These are phyloP conservation scores for Gallirallus australis DNA, from an alignment of 2,797 vertebrate genomes.

Conservation along the genomic window DNA sequence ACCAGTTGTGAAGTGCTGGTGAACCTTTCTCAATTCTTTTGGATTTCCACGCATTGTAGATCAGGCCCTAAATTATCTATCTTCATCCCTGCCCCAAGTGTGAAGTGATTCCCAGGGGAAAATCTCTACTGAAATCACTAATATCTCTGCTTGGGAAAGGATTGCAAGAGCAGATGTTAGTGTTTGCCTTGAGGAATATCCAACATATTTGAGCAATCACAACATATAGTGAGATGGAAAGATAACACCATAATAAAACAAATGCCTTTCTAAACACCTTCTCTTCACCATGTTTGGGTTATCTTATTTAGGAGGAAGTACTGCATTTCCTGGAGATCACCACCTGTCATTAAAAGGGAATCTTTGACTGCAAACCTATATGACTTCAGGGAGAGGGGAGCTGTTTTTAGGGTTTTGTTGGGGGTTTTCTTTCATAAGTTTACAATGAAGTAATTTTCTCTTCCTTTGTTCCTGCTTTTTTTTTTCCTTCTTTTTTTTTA, in stretches of 20 bases:
- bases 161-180: conserved; percentile 37
- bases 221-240: conserved; percentile 26
- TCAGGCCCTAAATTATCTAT: not conserved
- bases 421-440: not conserved
- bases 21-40: not conserved
- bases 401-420: not conserved
- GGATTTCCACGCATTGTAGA: conserved; percentile 6
- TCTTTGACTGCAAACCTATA: not conserved
- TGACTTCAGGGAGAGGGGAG: not conserved
- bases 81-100: not conserved
- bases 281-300: not conserved
- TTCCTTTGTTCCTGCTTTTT: not conserved
- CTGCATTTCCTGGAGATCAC: not conserved
- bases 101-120: conserved; percentile 12
- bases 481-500: not conserved
- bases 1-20: not conserved
- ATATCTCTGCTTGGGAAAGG: conserved; percentile 23
- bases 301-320: not conserved
- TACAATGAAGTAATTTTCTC: not conserved
- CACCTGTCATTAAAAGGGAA: not conserved
- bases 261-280: not conserved
- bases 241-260: conserved; percentile 18
- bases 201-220: conserved; percentile 22
- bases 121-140: conserved; percentile 24
- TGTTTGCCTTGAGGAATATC: conserved; percentile 48